These are phyloP conservation scores for Ahaetulla prasina DNA, from an alignment of 2,113 vertebrate genomes.

Conservation along the genomic window DNA sequence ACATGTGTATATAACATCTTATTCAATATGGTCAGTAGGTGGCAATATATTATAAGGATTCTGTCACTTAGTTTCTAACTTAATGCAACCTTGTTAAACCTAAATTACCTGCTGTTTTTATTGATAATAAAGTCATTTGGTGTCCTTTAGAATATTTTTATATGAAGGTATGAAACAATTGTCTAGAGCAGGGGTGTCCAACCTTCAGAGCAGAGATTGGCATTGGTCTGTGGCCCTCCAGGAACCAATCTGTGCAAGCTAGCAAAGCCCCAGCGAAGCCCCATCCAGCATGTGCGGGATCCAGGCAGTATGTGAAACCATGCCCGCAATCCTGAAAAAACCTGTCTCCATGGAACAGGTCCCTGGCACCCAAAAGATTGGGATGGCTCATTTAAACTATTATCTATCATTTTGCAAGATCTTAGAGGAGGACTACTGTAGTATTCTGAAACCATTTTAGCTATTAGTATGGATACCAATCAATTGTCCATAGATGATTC, in stretches of 20 bases:
- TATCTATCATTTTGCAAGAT: background rate
- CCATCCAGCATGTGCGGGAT: background rate
- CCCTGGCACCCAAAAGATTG: no score
- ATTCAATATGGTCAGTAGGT: conserved; percentile 23
- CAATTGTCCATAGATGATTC: background rate
- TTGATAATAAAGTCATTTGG: background rate
- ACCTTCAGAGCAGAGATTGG: background rate
- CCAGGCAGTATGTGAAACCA: background rate
- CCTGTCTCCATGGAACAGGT: background rate
- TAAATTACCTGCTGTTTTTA: background rate
- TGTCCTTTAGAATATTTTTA: background rate
- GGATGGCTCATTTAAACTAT: background rate
- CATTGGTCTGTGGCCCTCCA: background rate
- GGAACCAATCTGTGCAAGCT: background rate
- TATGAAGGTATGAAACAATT: background rate
- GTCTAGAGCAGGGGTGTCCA: background rate
- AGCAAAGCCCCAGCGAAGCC: background rate
- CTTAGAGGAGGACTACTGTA: no score
- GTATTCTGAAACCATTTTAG: background rate
- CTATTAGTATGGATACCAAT: background rate
- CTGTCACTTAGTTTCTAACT: background rate
- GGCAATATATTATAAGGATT: conserved; percentile 22
- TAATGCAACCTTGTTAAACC: background rate
- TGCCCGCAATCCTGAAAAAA: background rate
- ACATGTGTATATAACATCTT: background rate